Evolutionary conservation across 2,888 invertebrate species (phyloP).

Genomic region (Stenodera caucasica): DNA sequence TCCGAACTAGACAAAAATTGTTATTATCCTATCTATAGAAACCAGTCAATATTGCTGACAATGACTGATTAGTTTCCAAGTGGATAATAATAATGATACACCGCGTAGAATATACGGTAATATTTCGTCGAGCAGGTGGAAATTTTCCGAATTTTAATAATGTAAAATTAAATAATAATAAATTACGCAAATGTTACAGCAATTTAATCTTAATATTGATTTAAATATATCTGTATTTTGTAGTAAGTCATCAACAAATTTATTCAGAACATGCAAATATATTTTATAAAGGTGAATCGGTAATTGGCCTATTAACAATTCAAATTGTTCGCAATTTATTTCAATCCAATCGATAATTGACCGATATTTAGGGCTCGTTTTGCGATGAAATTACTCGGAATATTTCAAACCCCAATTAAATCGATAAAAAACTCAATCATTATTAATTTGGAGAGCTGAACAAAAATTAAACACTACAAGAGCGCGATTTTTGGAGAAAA

Average conservation of each 20-base stretch:
- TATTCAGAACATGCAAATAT: conserved; percentile 40
- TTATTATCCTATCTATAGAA: not conserved
- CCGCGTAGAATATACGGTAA: too few relatives aligned
- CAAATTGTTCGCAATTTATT: conserved; percentile 39
- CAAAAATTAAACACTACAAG: too few relatives aligned
- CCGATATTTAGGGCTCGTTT: conserved; percentile 17
- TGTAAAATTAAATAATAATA: too few relatives aligned
- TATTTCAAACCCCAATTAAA: too few relatives aligned
- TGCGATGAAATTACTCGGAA: not conserved
- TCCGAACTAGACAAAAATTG: not conserved
- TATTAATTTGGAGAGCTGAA: too few relatives aligned
- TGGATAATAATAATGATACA: conserved; percentile 8
- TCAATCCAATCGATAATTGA: conserved; percentile 35
- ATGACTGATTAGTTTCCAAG: conserved; percentile 13
- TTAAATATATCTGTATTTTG: conserved; percentile 14
- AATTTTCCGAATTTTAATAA: too few relatives aligned
- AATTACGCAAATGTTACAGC: conserved; percentile 2
- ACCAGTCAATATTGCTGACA: too few relatives aligned
- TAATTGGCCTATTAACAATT: conserved; percentile 43
- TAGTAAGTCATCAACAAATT: conserved; percentile 37
- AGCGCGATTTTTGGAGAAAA: too few relatives aligned
- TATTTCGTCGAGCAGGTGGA: too few relatives aligned
- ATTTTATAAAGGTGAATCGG: conserved; percentile 35
- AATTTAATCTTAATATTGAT: conserved; percentile 1
- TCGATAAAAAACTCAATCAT: too few relatives aligned